Conservation (phyloP, 2,888 invertebrate genomes). For the Nomada ferruginata region DNA sequence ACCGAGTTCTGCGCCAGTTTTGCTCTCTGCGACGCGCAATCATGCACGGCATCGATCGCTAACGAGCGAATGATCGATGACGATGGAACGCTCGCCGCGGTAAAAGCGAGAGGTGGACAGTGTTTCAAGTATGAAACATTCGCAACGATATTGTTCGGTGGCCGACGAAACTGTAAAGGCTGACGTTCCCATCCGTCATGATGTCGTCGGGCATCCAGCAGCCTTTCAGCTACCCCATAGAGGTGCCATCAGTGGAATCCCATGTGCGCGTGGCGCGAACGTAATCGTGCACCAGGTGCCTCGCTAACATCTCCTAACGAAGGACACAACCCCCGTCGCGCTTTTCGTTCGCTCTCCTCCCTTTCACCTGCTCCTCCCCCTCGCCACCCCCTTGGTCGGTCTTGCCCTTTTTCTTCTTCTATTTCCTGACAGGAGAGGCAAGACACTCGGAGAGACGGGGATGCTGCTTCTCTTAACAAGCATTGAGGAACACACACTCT, state of each 20-base stretch:
- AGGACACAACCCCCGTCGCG: constrained; percentile 74
- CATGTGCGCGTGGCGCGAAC: constrained; percentile 76
- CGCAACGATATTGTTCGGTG: constrained; percentile 61
- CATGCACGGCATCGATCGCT: constrained; percentile 1
- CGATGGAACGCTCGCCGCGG: constrained; percentile 42
- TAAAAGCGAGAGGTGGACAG: constrained; percentile 58
- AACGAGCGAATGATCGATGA: constrained; percentile 61
- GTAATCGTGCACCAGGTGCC: constrained; percentile 83
- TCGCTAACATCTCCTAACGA: constrained; percentile 81
- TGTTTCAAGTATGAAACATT: constrained; percentile 54
- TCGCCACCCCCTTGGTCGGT: neutral
- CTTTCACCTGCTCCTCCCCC: constrained; percentile 27
- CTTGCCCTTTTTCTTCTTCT: constrained; percentile 27
- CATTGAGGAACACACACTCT: constrained; percentile 67
- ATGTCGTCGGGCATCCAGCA: constrained; percentile 72
- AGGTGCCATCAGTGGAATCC: constrained; percentile 64
- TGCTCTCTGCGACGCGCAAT: neutral
- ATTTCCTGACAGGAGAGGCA: constrained; percentile 23
- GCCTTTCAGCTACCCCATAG: constrained; percentile 64
- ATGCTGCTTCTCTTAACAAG: constrained; percentile 75
- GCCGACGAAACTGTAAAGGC: constrained; percentile 30
- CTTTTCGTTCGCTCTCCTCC: constrained; percentile 47
- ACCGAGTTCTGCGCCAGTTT: neutral
- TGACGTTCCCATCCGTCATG: constrained; percentile 77
- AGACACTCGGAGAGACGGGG: constrained; percentile 42